Evolutionary conservation across 2,113 vertebrate genomes (phyloP).

Genomic region (Dolichallabes microphthalmus): DNA sequence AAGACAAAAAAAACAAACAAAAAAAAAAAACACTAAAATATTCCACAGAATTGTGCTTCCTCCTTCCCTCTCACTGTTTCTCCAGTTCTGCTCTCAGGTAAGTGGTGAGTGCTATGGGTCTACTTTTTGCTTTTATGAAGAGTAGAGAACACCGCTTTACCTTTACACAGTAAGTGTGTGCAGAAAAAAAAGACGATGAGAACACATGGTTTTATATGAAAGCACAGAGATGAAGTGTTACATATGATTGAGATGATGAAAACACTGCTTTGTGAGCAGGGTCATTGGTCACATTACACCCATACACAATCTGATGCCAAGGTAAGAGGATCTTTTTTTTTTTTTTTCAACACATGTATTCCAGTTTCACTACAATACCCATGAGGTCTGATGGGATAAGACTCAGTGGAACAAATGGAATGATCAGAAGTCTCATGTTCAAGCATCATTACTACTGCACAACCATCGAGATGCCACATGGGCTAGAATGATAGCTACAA

Average conservation of each 20-base stretch:
- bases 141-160: slow-evolving; percentile 28
- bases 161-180: slow-evolving; percentile 26
- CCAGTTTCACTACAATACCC: slow-evolving; percentile 68
- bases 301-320: slow-evolving; percentile 21
- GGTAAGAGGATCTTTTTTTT: slow-evolving; percentile 26
- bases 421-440: slow-evolving; percentile 66
- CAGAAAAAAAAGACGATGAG: slow-evolving; percentile 25
- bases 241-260: slow-evolving; percentile 33
- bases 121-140: slow-evolving; percentile 55
- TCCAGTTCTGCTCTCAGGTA: slow-evolving; percentile 28
- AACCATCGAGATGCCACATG: slow-evolving; percentile 63
- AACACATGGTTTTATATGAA: slow-evolving; percentile 14
- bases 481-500: slow-evolving; percentile 58
- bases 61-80: slow-evolving; percentile 44
- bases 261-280: slow-evolving; percentile 10
- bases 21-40: slow-evolving; percentile 36
- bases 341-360: slow-evolving; percentile 50
- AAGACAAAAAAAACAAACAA: slow-evolving; percentile 11
- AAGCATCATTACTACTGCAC: slow-evolving; percentile 56
- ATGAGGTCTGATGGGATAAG: slow-evolving; percentile 51
- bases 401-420: slow-evolving; percentile 64
- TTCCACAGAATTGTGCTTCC: slow-evolving; percentile 67
- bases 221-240: slow-evolving; percentile 30
- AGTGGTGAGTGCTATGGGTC: slow-evolving; percentile 47
- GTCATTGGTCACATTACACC: slow-evolving; percentile 25